Percentiles rank a stretch among this genome's conserved stretches.
Conservation (phyloP, 2,113 vertebrate genomes). For the Polyodon spathula region DNA sequence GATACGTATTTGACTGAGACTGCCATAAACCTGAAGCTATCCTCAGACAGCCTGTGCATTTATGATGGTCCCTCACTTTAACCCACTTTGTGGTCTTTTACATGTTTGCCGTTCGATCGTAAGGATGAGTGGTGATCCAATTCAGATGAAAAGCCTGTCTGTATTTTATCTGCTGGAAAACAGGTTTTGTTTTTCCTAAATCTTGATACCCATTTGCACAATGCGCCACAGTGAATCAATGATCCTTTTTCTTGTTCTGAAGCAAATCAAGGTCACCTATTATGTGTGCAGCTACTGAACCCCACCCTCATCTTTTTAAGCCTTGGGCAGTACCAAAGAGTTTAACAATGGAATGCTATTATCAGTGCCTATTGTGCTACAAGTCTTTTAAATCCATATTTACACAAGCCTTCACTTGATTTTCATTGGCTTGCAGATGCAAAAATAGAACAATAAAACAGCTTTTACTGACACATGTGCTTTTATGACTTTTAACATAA, state of each 20-base stretch:
- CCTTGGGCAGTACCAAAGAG: slow-evolving; percentile 4
- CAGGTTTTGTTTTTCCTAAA: neutral
- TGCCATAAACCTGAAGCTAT: slow-evolving; percentile 6
- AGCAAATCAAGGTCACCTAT: neutral
- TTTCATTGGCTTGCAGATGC: slow-evolving; percentile 11
- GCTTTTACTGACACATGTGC: too few species aligned
- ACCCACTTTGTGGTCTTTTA: too few species aligned
- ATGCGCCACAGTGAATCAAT: neutral
- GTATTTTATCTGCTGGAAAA: neutral
- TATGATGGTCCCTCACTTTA: neutral
- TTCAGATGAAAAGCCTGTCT: too few species aligned
- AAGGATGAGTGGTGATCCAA: too few species aligned
- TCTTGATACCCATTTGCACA: neutral
- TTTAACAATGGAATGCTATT: slow-evolving; percentile 17
- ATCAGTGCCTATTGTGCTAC: slow-evolving; percentile 3
- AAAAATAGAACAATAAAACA: too few species aligned
- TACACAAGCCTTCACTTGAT: slow-evolving; percentile 17
- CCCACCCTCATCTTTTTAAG: neutral
- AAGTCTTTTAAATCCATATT: slow-evolving; percentile 19
- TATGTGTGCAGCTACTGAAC: neutral
- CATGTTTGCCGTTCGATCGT: too few species aligned
- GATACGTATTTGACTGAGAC: slow-evolving; percentile 4
- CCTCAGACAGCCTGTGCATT: neutral
- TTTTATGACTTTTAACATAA: too few species aligned
- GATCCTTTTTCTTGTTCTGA: neutral